phyloP scores from a whole-genome alignment of 1,140 invertebrate species.

The Drosophila guanche region DNA sequence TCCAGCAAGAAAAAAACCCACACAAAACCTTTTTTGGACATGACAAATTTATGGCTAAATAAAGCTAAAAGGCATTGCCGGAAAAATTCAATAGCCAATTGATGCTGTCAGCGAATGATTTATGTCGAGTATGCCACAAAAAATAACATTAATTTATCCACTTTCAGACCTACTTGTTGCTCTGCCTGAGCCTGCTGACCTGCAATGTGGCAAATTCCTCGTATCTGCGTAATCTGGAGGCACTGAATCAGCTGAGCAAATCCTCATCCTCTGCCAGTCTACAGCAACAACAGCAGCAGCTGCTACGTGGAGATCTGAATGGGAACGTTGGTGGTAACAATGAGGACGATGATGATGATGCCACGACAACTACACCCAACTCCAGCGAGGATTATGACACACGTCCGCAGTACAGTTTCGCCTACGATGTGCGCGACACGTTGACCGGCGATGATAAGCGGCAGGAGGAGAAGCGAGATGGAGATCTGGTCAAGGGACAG shows the following conservation, averaged over 20 bases:
- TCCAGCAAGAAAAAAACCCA: too few relatives aligned
- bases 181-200: constrained; percentile 67
- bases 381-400: constrained; percentile 85
- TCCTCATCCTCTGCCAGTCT: constrained; percentile 35
- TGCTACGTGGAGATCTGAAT: constrained; percentile 43
- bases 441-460: constrained; percentile 85
- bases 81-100: constrained; percentile 56
- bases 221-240: constrained; percentile 63
- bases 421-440: constrained; percentile 84
- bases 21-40: constrained; percentile 16
- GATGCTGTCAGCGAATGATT: constrained; percentile 59
- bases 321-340: constrained; percentile 30
- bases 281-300: constrained; percentile 61
- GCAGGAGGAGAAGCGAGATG: constrained; percentile 85
- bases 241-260: constrained; percentile 59
- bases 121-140: constrained; percentile 23
- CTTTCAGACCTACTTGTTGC: constrained; percentile 67
- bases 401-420: constrained; percentile 84
- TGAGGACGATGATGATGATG: constrained; percentile 49
- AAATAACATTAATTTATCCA: constrained; percentile 11
- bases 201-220: constrained; percentile 68
- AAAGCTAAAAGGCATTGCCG: neutral
- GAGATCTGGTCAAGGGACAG: constrained; percentile 85
- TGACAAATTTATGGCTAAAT: constrained; percentile 49
- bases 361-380: constrained; percentile 60